Conservation (phyloP, 2,113 vertebrate genomes). For the Grammomys surdaster region DNA sequence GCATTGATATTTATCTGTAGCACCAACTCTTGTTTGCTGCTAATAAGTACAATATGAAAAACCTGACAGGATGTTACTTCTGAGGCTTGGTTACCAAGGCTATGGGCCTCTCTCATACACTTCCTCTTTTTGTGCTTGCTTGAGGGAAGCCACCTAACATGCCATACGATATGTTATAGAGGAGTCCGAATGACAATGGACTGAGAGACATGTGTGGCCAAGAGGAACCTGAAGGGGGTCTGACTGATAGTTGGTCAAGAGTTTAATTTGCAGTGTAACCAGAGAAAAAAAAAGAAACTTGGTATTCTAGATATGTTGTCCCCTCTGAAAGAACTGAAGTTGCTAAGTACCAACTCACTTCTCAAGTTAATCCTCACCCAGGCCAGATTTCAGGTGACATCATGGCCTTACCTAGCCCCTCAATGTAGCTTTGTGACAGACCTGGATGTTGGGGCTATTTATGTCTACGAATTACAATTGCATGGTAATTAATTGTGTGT, state of each 20-base stretch:
- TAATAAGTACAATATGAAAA: not conserved
- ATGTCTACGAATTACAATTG: not conserved
- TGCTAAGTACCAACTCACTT: not conserved
- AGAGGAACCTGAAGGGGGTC: not conserved
- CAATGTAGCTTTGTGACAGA: not conserved
- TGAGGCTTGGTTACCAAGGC: not conserved
- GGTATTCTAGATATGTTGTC: not conserved
- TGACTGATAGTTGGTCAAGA: not conserved
- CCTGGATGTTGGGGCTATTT: not conserved
- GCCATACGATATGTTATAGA: not conserved
- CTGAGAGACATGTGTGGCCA: not conserved
- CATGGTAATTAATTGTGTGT: not conserved
- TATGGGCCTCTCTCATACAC: not conserved
- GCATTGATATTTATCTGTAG: not conserved
- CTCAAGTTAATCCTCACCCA: not conserved
- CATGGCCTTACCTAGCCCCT: not conserved
- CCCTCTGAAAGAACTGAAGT: not conserved
- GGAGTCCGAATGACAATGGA: not conserved
- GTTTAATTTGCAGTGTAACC: not conserved
- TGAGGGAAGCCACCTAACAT: not conserved
- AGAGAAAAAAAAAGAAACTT: not conserved
- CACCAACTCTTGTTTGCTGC: not conserved
- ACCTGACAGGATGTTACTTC: not conserved
- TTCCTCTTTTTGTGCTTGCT: constrained; percentile 21
- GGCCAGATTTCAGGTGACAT: not conserved